Percentiles rank a stretch among this genome's conserved stretches.
Conservation (phyloP, 2,113 vertebrate genomes). For the Hemiprocne comata region DNA sequence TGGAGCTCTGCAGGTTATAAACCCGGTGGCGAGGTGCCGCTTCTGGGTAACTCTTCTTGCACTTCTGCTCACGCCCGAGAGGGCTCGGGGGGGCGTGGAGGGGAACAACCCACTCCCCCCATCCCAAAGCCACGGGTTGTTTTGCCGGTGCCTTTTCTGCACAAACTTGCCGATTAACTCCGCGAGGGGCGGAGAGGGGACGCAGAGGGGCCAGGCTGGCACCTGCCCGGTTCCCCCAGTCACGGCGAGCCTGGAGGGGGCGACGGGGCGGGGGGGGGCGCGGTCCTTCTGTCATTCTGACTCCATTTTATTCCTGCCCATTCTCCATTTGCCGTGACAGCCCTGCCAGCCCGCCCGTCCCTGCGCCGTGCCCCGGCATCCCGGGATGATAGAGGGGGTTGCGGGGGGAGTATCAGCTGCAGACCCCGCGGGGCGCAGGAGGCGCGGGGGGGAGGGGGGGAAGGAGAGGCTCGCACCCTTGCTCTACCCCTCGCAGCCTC, state of each 20-base stretch:
- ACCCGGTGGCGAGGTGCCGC: neutral
- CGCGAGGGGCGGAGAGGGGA: neutral
- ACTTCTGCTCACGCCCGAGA: neutral
- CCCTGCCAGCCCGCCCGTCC: neutral
- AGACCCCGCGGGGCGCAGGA: neutral
- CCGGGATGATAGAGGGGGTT: neutral
- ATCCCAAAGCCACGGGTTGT: neutral
- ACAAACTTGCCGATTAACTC: neutral
- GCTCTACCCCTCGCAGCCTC: neutral
- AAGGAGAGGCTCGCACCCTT: neutral
- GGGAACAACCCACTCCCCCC: neutral
- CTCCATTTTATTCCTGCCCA: conserved; percentile 50
- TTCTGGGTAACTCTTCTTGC: neutral
- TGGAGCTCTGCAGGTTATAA: neutral
- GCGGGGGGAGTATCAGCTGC: neutral
- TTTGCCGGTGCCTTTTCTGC: neutral
- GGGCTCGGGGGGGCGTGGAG: neutral
- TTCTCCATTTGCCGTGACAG: conserved; percentile 52
- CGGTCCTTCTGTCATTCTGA: conserved; percentile 26
- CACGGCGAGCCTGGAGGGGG: neutral
- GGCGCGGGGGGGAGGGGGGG: neutral
- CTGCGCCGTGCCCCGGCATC: neutral
- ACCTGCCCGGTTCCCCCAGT: neutral
- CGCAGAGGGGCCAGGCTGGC: neutral
- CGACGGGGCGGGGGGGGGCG: neutral